Percentiles rank a stretch among this genome's conserved stretches.
Conservation (phyloP, 2,888 invertebrate genomes). For the Vanessa cardui region DNA sequence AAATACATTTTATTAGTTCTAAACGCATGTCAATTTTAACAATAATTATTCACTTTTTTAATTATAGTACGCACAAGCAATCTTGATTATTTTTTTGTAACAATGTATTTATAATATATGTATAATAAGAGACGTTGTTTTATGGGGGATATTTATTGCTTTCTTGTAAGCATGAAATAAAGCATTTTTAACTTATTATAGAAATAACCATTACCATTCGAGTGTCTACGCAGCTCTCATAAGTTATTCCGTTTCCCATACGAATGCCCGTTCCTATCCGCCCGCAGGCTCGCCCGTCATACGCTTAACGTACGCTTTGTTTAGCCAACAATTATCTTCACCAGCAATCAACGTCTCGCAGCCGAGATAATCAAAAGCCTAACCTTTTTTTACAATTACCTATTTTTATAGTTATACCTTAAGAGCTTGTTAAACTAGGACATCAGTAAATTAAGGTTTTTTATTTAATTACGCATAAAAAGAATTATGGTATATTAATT, state of each 20-base stretch:
- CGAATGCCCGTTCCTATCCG: conserved; percentile 56
- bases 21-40: too few relatives aligned
- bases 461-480: too few relatives aligned
- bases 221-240: conserved; percentile 40
- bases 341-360: conserved; percentile 62
- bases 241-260: conserved; percentile 62
- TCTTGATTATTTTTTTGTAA: too few relatives aligned
- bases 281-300: conserved; percentile 68
- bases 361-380: conserved; percentile 46
- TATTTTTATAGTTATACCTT: conserved; percentile 15
- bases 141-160: neutral
- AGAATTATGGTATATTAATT: too few relatives aligned
- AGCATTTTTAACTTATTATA: conserved; percentile 14
- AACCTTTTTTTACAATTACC: conserved; percentile 25
- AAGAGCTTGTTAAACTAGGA: too few relatives aligned
- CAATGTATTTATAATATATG: too few relatives aligned
- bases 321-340: conserved; percentile 76
- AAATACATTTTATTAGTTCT: too few relatives aligned
- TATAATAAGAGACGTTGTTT: too few relatives aligned
- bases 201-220: conserved; percentile 29
- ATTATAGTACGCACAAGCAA: too few relatives aligned
- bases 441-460: too few relatives aligned
- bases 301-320: conserved; percentile 65
- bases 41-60: too few relatives aligned
- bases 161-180: neutral